phyloP scores from a whole-genome alignment of 1,140 invertebrate species.

The Drosophila sturtevanti region DNA sequence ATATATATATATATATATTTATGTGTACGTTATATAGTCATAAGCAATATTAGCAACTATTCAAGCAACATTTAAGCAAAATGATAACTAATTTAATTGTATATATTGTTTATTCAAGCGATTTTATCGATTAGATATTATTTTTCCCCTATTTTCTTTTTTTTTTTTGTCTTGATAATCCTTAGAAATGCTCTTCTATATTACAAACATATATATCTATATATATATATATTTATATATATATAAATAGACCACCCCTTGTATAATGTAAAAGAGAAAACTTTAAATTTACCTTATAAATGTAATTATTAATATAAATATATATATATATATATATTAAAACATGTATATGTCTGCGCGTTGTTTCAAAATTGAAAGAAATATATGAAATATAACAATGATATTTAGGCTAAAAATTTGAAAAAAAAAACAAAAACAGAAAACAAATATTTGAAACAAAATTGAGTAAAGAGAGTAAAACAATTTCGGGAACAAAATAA shows the following conservation, averaged over 20 bases:
- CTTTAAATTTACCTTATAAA: constrained; percentile 59
- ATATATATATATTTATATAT: background rate
- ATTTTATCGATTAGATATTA: constrained; percentile 67
- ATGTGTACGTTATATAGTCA: constrained; percentile 76
- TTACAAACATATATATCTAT: background rate
- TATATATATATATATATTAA: constrained; percentile 23
- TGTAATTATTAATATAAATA: constrained; percentile 51
- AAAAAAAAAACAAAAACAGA: constrained; percentile 29
- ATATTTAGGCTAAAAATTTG: constrained; percentile 73
- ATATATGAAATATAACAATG: constrained; percentile 45
- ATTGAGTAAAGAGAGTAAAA: constrained; percentile 29
- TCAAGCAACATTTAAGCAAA: constrained; percentile 27
- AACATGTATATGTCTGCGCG: constrained; percentile 35
- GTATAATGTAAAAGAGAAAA: constrained; percentile 38
- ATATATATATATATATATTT: background rate
- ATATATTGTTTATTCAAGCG: constrained; percentile 69
- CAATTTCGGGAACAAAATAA: constrained; percentile 77
- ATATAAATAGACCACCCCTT: constrained; percentile 8
- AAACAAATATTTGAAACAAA: constrained; percentile 25
- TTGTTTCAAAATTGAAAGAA: constrained; percentile 56
- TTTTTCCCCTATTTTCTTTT: constrained; percentile 31
- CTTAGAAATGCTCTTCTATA: constrained; percentile 8
- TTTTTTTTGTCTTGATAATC: constrained; percentile 31
- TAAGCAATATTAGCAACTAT: constrained; percentile 78
- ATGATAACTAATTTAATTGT: constrained; percentile 45